These are phyloP conservation scores for Columba janthina DNA, from an alignment of 2,113 vertebrate species.

Conservation along the genomic window DNA sequence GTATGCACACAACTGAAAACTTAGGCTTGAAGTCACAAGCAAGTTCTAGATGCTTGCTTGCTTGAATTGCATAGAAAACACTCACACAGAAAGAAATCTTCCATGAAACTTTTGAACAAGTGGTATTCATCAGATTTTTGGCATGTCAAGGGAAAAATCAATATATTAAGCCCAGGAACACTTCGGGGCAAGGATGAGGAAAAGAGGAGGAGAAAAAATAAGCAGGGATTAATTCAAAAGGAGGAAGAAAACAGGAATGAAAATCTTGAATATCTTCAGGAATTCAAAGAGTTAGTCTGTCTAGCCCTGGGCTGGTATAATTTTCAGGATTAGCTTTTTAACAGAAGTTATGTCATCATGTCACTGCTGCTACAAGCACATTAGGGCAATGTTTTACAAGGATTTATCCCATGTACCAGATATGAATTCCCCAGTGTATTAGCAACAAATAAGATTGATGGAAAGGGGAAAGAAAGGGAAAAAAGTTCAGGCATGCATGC, in stretches of 20 bases:
- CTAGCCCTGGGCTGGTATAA: background rate
- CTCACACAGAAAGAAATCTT: background rate
- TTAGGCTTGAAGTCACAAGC: background rate
- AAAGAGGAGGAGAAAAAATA: background rate
- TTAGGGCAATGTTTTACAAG: background rate
- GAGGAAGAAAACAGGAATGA: conserved; percentile 5
- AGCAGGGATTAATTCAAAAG: background rate
- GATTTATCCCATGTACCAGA: background rate
- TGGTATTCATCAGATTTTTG: conserved; percentile 35
- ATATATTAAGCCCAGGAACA: conserved; percentile 15
- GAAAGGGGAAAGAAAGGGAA: background rate
- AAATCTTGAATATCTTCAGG: background rate
- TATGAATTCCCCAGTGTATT: background rate
- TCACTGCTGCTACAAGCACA: background rate
- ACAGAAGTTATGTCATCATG: background rate
- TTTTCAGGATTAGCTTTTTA: background rate
- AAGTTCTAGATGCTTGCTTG: background rate
- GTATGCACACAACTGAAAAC: background rate
- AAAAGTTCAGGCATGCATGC: background rate
- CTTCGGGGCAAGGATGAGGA: background rate
- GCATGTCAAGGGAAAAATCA: conserved; percentile 17
- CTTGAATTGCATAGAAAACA: conserved; percentile 3
- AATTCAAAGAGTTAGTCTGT: background rate
- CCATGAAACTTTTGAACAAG: conserved; percentile 37
- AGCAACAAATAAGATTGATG: background rate